Evolutionary conservation across 1,140 invertebrate species (phyloP).

Genomic region (Cydia splendana): DNA sequence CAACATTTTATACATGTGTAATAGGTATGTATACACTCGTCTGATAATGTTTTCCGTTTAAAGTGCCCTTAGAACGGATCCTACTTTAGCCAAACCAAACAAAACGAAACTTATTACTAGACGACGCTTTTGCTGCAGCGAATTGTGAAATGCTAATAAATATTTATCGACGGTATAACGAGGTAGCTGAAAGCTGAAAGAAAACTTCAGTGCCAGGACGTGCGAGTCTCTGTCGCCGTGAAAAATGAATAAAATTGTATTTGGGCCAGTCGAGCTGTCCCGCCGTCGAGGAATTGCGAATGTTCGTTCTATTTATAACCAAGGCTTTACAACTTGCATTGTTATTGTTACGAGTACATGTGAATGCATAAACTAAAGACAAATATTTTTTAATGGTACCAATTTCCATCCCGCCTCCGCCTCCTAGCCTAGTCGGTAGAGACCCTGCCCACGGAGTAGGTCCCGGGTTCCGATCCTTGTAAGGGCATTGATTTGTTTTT

Average conservation of each 20-base stretch:
- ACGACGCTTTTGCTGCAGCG: neutral
- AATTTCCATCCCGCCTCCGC: neutral
- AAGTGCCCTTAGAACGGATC: too few relatives aligned
- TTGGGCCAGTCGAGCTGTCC: conserved; percentile 61
- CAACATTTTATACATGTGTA: too few relatives aligned
- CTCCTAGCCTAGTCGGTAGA: too few relatives aligned
- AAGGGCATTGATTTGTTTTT: too few relatives aligned
- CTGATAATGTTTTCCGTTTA: too few relatives aligned
- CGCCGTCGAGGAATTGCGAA: conserved; percentile 47
- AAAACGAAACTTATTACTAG: neutral
- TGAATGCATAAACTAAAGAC: neutral
- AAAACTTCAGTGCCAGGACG: conserved; percentile 70
- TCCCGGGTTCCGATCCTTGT: too few relatives aligned
- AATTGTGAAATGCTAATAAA: conserved; percentile 30
- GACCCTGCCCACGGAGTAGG: too few relatives aligned
- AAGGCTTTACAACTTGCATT: neutral
- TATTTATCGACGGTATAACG: neutral
- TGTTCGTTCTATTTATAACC: conserved; percentile 39
- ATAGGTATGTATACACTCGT: too few relatives aligned
- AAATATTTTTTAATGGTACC: too few relatives aligned
- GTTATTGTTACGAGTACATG: neutral
- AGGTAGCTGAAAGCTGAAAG: conserved; percentile 48
- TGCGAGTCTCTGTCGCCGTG: conserved; percentile 71
- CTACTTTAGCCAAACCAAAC: neutral
- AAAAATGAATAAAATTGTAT: conserved; percentile 77